Evolutionary conservation across 2,797 vertebrate species (phyloP).

Genomic region (Crypturellus tataupa): DNA sequence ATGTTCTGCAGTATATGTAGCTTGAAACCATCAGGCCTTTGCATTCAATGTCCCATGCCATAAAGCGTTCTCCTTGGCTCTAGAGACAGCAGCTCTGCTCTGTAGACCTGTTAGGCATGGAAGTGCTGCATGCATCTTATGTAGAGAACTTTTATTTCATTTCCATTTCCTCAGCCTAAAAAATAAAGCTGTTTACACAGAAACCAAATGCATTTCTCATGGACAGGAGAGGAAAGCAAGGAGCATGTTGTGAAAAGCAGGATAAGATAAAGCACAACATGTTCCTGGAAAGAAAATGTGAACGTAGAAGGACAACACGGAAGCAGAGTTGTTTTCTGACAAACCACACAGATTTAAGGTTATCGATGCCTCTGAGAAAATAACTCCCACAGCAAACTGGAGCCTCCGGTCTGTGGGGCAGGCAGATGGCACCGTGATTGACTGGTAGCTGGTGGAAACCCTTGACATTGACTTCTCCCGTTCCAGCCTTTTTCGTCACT

Average conservation of each 20-base stretch:
- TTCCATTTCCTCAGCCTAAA: constrained; percentile 58
- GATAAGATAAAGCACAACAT: constrained; percentile 15
- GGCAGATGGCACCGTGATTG: constrained; percentile 23
- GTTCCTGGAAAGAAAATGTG: constrained; percentile 54
- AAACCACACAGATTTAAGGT: constrained; percentile 57
- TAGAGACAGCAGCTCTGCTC: neutral
- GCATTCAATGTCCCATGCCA: neutral
- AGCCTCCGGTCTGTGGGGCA: constrained; percentile 44
- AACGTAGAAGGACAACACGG: constrained; percentile 58
- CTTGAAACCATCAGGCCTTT: neutral
- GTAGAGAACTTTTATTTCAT: constrained; percentile 54
- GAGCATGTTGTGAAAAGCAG: constrained; percentile 32
- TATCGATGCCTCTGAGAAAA: constrained; percentile 56
- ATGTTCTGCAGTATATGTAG: neutral
- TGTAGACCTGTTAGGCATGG: neutral
- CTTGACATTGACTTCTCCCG: constrained; percentile 46
- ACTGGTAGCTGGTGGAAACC: constrained; percentile 40
- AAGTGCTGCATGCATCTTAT: neutral
- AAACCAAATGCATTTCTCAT: constrained; percentile 24
- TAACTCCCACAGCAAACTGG: constrained; percentile 41
- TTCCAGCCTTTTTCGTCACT: constrained; percentile 33
- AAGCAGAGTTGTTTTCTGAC: constrained; percentile 56
- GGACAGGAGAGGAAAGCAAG: constrained; percentile 33
- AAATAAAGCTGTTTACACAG: constrained; percentile 44
- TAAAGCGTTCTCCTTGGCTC: neutral